These are phyloP conservation scores for Eucidaris tribuloides DNA, from an alignment of 35 echinoderm and acorn worm genomes.

Conservation along the genomic window DNA sequence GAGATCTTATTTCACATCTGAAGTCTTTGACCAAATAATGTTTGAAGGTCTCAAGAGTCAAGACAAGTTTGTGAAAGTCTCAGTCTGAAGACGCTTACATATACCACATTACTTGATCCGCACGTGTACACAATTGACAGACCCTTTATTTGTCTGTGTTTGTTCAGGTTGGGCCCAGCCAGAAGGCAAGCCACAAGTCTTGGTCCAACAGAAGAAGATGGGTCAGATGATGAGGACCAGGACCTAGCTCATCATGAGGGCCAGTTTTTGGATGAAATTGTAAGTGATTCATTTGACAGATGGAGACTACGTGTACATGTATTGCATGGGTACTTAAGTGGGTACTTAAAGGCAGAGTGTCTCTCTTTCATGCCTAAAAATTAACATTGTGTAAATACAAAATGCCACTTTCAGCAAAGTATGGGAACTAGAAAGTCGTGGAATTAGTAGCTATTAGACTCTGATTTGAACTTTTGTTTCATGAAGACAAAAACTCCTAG, in stretches of 20 bases:
- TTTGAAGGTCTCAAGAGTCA: not conserved
- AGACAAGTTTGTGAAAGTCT: no score
- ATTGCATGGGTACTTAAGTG: not conserved
- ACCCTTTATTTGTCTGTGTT: not conserved
- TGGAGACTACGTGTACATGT: not conserved
- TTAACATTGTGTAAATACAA: not conserved
- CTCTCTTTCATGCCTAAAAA: not conserved
- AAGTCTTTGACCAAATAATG: not conserved
- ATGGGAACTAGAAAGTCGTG: no score
- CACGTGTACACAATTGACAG: not conserved
- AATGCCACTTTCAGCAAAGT: not conserved
- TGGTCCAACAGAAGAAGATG: slow-evolving; percentile 46
- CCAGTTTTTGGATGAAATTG: slow-evolving; percentile 58
- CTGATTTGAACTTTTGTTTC: no score
- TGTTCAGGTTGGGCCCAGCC: not conserved
- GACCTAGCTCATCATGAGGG: slow-evolving; percentile 45
- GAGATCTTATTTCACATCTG: not conserved
- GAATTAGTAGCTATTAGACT: not conserved
- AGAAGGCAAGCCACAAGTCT: slow-evolving; percentile 61
- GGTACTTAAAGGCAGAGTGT: not conserved
- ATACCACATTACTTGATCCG: not conserved
- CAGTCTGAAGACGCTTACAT: no score
- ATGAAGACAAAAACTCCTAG: no score
- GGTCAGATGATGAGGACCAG: slow-evolving; percentile 68
- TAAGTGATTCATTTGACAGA: slow-evolving; percentile 25